Evolutionary conservation across 2,113 vertebrate species (phyloP), one percentile per base, ranked within the genome.

Genomic region (Hydrochoerus hydrochaeris): DNA sequence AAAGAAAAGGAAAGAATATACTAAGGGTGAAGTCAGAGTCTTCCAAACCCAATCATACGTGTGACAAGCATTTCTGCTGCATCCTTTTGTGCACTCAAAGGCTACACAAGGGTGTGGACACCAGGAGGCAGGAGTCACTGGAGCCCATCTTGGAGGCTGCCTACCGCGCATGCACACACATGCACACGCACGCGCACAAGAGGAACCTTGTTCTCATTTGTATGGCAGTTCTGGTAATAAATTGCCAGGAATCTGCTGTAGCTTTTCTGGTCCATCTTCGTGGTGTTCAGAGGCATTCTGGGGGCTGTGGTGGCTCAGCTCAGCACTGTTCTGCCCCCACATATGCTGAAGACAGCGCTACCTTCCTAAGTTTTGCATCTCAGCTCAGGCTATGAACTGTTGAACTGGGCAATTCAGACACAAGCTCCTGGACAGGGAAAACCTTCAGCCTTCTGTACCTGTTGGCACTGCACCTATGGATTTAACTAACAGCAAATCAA

Each of bases 401-500:
- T 49, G 5, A 73, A 32, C 30, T 44, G 54, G 38, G 8, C 32
- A 49, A 12, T 62, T 77, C 30, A 35, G 52, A 58, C 12, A 8
- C 24, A 0, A 0, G 20, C 12, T 49, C 84, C n/a, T 35, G 44
- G n/a, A 62, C 41, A 24, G 38, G 7, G 0, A 0, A 46, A 46
- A 46, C 46, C 62, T 90, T 10, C 30, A 38, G 22, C 32, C 24
- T 83, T 75, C 38, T 19, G 1, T 9, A 3, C 60, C 30, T 17
- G 19, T 41, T 32, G 35, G 35, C 6, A 41, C 41, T 88, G 41
- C 5, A 10, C 38, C 17, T 83, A 19, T 88, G 26, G 12, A 35
- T 60, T 41, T 30, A 77, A 46, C 38, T 24, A 38, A 26, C 4
- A 2, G 9, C 12, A 57, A 30, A 38, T 82, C 8, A 24, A 78